Evolutionary conservation across 2,113 vertebrate genomes (phyloP), one percentile per base, ranked within the genome.

Genomic region (Eulacestoma nigropectus): DNA sequence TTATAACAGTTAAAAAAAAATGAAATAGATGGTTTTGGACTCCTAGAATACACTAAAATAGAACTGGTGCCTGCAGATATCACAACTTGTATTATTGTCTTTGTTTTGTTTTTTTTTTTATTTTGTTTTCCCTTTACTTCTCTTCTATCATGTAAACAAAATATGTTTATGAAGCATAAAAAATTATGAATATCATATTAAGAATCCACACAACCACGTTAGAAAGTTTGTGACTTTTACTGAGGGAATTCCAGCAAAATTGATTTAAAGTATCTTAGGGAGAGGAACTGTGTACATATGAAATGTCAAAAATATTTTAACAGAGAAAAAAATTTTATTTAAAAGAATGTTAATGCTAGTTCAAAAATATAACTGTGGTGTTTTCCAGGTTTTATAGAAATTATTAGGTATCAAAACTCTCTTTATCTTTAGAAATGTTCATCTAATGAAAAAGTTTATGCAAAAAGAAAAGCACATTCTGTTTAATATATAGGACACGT

Each of bases 291-390:
- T 27, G 1, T 59, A 41, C 5, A 39, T 56, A 37, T 17, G 13
- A 79, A 68, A 79, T 41, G 1, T 21, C 9, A 83, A 92, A 68
- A 80, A 53, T 44, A 80, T 57, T 84, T 70, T 76, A 37, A 47
- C 4, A 56, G 5, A 23, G 13, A 72, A 72, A 46, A 35, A 42
- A 11, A 3, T 16, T 49, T 62, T 60, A n/a, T 5, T 29, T 76
- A 49, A 37, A 0, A 1, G 2, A 11, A 1, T 35, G 39, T 32
- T 75, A 74, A 35, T 6, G 1, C 0, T 52, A 56, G 12, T 27
- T 60, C 8, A 56, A 53, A 76, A 84, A 5, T 5, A 33, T 9
- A 0, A 42, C 27, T 87, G 16, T 16, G 10, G 2, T 62, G 20
- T 77, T 87, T 89, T 77, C 26, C 18, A 57, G 9, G 26, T 90